Percentiles rank a stretch among this genome's conserved stretches.
These are phyloP conservation scores for Drosophila multiciliata DNA, from an alignment of 2,888 invertebrate genomes.

Conservation along the genomic window DNA sequence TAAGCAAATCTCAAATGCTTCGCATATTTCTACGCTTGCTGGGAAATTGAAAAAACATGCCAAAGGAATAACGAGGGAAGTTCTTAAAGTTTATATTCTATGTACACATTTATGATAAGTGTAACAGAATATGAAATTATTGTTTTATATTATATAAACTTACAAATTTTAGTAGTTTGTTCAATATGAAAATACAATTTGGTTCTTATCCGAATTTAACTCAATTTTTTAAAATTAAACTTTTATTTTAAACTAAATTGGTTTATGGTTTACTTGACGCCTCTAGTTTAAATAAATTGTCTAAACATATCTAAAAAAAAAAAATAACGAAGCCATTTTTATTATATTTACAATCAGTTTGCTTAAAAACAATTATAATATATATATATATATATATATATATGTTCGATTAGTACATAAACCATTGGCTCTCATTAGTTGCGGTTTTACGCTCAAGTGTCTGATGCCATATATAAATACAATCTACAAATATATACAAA, in stretches of 20 bases:
- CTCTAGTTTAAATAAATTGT: not conserved
- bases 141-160: not conserved
- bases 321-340: too few relatives aligned
- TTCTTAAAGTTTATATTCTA: not conserved
- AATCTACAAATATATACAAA: slow-evolving; percentile 9
- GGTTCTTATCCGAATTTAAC: not conserved
- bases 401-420: slow-evolving; percentile 46
- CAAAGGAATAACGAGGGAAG: slow-evolving; percentile 9
- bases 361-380: too few relatives aligned
- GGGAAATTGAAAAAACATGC: slow-evolving; percentile 52
- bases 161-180: not conserved
- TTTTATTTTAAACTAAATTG: not conserved
- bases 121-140: not conserved
- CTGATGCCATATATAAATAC: slow-evolving; percentile 9
- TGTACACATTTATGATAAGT: not conserved
- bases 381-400: slow-evolving; percentile 1
- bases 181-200: not conserved
- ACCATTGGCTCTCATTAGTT: slow-evolving; percentile 33
- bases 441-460: slow-evolving; percentile 28
- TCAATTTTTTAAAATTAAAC: not conserved
- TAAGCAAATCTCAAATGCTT: slow-evolving; percentile 42
- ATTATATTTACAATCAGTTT: too few relatives aligned
- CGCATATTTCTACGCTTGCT: slow-evolving; percentile 31
- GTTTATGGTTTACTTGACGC: not conserved
- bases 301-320: too few relatives aligned